phyloP scores from a whole-genome alignment of 2,113 vertebrate genomes.

The Microtus montanus region DNA sequence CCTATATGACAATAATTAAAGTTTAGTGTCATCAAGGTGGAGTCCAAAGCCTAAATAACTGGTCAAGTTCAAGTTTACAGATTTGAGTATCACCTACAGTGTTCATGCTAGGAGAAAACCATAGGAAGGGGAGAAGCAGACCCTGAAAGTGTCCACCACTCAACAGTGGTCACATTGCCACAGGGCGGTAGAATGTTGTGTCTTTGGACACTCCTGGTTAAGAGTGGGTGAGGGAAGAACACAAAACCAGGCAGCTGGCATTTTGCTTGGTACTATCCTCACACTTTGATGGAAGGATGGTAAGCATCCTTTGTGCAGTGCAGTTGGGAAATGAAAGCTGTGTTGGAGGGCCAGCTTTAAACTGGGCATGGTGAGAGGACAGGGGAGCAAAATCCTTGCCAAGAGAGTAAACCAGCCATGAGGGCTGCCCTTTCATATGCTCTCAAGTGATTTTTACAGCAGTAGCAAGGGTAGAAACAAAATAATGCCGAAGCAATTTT shows the following conservation, averaged over 20 bases:
- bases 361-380: neutral
- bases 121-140: neutral
- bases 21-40: neutral
- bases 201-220: conserved; percentile 55
- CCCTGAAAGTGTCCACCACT: neutral
- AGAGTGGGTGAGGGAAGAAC: conserved; percentile 53
- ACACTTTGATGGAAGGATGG: neutral
- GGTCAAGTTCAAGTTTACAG: conserved; percentile 32
- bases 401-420: neutral
- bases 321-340: conserved; percentile 51
- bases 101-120: neutral
- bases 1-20: conserved; percentile 57
- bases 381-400: conserved; percentile 18
- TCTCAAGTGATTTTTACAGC: conserved; percentile 37
- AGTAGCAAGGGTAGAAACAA: conserved; percentile 57
- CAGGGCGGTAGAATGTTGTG: conserved; percentile 25
- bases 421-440: neutral
- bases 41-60: neutral
- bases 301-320: conserved; percentile 10
- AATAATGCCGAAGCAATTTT: conserved; percentile 38
- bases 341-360: conserved; percentile 12
- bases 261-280: neutral
- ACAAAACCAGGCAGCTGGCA: neutral
- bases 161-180: neutral
- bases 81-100: neutral